A percentile compares a stretch with the other conserved stretches of the same genome.
Evolutionary conservation across 2,113 vertebrate genomes (phyloP).

Genomic region (Eptesicus fuscus): DNA sequence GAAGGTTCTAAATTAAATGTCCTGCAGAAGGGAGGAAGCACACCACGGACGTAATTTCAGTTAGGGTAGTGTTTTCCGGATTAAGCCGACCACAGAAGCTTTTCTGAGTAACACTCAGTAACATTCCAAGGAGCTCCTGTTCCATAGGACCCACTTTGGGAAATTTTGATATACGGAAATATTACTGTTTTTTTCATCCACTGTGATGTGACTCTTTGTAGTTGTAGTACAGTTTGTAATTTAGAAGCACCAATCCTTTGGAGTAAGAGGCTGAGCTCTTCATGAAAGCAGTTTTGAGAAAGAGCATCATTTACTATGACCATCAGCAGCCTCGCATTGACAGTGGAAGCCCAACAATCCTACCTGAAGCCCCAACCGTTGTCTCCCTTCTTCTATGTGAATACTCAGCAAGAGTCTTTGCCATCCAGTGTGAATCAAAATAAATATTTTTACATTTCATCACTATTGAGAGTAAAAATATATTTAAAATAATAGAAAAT

Average conservation of each 20-base stretch:
- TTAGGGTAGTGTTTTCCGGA: background rate
- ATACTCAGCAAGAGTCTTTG: background rate
- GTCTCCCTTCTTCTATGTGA: background rate
- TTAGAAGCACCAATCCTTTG: background rate
- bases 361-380: background rate
- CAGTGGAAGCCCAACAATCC: background rate
- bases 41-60: background rate
- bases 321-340: background rate
- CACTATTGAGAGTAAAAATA: background rate
- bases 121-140: constrained; percentile 2
- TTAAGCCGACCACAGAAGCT: background rate
- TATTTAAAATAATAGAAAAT: background rate
- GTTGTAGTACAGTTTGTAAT: background rate
- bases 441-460: constrained; percentile 19
- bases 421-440: constrained; percentile 32
- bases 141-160: background rate
- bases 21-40: background rate
- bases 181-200: constrained; percentile 13
- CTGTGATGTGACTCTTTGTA: background rate
- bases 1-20: background rate
- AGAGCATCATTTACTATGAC: background rate
- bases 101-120: background rate
- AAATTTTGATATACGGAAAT: constrained; percentile 4
- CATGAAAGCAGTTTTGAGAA: background rate
- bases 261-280: background rate